phyloP scores from a whole-genome alignment of 2,888 invertebrate genomes.

The Cyclophora albipunctata region DNA sequence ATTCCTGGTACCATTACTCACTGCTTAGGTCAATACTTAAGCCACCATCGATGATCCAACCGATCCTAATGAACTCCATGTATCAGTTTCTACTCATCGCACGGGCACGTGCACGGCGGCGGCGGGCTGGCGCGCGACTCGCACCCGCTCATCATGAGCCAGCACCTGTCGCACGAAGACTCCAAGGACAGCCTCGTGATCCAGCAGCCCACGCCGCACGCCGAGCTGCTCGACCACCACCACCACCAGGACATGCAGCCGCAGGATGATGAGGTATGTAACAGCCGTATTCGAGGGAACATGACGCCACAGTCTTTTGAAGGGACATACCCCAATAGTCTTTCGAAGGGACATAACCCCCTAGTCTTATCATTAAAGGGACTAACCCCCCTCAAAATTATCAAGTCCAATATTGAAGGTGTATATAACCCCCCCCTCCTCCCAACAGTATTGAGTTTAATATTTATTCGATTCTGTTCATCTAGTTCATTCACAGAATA shows the following conservation, averaged over 20 bases:
- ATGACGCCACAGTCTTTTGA: not conserved
- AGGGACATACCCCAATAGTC: not conserved
- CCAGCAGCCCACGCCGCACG: conserved; percentile 39
- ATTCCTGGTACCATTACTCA: too few relatives aligned
- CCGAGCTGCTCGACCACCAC: conserved; percentile 68
- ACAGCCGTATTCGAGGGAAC: too few relatives aligned
- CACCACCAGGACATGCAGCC: conserved; percentile 66
- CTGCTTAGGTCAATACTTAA: too few relatives aligned
- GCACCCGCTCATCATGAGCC: conserved; percentile 66
- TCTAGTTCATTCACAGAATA: too few relatives aligned
- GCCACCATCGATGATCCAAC: too few relatives aligned
- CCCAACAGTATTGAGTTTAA: too few relatives aligned
- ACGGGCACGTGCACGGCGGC: conserved; percentile 65
- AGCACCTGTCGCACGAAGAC: conserved; percentile 65
- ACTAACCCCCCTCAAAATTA: not conserved
- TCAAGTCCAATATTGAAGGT: not conserved
- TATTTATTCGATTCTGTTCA: too few relatives aligned
- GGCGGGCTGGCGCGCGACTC: conserved; percentile 52
- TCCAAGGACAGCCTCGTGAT: conserved; percentile 67
- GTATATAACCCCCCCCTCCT: too few relatives aligned
- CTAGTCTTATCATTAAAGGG: not conserved
- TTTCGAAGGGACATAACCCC: not conserved
- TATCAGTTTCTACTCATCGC: conserved; percentile 65
- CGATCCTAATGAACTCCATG: too few relatives aligned
- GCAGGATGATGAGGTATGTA: conserved; percentile 62